Evolutionary conservation across 2,888 invertebrate species (phyloP).

Genomic region (Diaprepes abbreviatus): DNA sequence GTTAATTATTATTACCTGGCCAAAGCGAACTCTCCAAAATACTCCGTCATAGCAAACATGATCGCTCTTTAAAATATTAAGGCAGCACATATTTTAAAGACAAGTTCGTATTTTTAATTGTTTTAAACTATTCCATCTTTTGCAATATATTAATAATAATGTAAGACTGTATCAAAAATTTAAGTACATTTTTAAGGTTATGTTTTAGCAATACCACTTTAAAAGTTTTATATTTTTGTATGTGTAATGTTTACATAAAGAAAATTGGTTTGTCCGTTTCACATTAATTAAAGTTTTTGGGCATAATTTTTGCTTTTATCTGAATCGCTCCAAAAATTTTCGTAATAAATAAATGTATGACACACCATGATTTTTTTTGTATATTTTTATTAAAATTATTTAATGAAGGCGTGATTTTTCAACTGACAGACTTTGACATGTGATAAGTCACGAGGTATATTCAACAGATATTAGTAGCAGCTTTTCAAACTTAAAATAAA

Average conservation of each 20-base stretch:
- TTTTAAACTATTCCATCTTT: background rate
- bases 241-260: background rate
- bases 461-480: conserved; percentile 6
- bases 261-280: no score
- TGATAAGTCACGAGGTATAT: conserved; percentile 1
- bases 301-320: background rate
- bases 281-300: background rate
- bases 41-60: conserved; percentile 71
- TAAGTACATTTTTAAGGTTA: background rate
- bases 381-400: background rate
- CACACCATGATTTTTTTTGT: background rate
- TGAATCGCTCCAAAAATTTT: no score
- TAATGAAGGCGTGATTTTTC: background rate
- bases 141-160: background rate
- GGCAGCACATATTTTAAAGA: conserved; percentile 42
- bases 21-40: conserved; percentile 70
- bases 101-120: background rate
- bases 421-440: background rate
- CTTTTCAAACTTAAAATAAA: background rate
- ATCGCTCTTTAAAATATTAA: conserved; percentile 50
- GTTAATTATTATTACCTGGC: conserved; percentile 64
- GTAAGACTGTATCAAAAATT: background rate
- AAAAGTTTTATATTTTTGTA: background rate
- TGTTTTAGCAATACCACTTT: background rate
- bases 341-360: background rate